These are phyloP conservation scores for Anastatus disparis DNA, from an alignment of 1,140 invertebrate species.

Conservation along the genomic window DNA sequence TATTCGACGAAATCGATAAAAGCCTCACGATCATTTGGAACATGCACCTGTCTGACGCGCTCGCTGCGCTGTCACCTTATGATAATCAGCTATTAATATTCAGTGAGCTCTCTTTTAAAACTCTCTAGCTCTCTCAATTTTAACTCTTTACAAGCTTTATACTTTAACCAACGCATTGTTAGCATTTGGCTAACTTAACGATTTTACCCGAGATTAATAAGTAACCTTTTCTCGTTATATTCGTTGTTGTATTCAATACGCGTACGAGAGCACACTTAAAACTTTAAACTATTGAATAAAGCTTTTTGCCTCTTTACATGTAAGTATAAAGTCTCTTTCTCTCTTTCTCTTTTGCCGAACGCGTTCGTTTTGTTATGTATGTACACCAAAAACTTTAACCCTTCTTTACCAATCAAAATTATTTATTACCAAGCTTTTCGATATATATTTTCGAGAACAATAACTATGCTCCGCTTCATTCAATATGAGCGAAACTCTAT, in stretches of 20 bases:
- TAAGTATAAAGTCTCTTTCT: too few species aligned
- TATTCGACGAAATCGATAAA: constrained; percentile 40
- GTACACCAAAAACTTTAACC: too few species aligned
- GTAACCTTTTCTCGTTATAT: not conserved
- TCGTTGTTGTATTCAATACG: not conserved
- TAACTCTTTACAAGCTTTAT: not conserved
- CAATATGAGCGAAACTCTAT: too few species aligned
- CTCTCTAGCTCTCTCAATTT: not conserved
- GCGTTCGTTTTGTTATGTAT: too few species aligned
- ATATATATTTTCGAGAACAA: too few species aligned
- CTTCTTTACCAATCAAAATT: too few species aligned
- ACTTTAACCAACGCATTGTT: not conserved
- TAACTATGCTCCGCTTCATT: too few species aligned
- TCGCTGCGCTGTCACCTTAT: constrained; percentile 6
- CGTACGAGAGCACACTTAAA: not conserved
- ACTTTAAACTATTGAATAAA: too few species aligned
- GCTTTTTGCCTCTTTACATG: too few species aligned
- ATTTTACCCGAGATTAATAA: constrained; percentile 9
- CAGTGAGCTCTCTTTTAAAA: not conserved
- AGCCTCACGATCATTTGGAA: not conserved
- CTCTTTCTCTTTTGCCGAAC: too few species aligned
- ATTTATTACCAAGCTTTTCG: too few species aligned
- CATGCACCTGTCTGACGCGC: not conserved
- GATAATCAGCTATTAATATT: constrained; percentile 16
- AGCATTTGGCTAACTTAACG: not conserved